A percentile compares a stretch with the other conserved stretches of the same genome.
Evolutionary conservation across 2,113 vertebrate species (phyloP).

Genomic region (Gulo gulo): DNA sequence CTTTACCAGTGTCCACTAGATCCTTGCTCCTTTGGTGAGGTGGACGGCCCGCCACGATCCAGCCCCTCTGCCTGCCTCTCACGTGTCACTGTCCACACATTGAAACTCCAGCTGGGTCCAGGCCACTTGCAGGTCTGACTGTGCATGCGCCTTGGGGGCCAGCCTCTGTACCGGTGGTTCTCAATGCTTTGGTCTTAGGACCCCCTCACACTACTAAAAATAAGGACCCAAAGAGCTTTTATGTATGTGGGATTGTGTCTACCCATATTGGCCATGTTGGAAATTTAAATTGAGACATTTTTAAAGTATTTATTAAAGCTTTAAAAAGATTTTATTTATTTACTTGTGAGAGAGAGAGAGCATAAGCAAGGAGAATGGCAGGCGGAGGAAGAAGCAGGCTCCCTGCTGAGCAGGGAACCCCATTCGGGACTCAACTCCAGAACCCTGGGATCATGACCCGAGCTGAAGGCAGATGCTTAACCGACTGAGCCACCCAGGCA

Average conservation of each 20-base stretch:
- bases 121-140: not conserved
- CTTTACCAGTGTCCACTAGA: not conserved
- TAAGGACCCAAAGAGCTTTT: not conserved
- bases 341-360: not conserved
- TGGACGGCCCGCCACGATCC: not conserved
- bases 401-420: not conserved
- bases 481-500: not conserved
- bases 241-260: not conserved
- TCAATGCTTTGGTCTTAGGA: not conserved
- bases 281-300: constrained; percentile 22
- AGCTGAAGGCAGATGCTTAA: not conserved
- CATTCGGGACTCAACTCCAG: accelerated
- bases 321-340: not conserved
- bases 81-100: not conserved
- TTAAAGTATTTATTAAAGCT: not conserved
- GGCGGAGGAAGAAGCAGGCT: not conserved
- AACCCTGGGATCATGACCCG: not conserved
- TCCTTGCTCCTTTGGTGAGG: not conserved
- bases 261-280: not conserved
- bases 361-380: not conserved
- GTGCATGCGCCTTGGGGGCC: accelerated
- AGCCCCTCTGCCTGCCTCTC: not conserved
- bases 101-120: not conserved
- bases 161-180: not conserved
- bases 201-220: not conserved